phyloP scores from a whole-genome alignment of 2,113 vertebrate genomes.

The Scopus umbretta region DNA sequence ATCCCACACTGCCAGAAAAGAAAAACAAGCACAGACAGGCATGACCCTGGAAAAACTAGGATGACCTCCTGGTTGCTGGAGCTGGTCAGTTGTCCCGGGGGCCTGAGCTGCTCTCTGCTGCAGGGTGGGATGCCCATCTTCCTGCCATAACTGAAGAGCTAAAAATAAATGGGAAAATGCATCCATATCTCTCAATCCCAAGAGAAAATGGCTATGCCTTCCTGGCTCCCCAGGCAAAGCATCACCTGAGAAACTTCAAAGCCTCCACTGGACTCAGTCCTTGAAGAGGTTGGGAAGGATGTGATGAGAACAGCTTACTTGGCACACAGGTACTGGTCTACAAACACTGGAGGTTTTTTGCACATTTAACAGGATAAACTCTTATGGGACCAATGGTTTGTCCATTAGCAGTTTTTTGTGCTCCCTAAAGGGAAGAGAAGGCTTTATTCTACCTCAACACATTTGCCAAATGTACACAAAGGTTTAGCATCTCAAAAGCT shows the following conservation, averaged over 20 bases:
- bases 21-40: not conserved
- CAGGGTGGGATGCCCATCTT: not conserved
- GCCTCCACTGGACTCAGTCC: not conserved
- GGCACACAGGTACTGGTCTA: not conserved
- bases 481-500: not conserved
- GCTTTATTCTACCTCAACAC: not conserved
- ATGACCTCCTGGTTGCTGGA: not conserved
- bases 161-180: not conserved
- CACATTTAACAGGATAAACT: not conserved
- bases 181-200: not conserved
- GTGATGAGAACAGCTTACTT: not conserved
- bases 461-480: not conserved
- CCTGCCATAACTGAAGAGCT: not conserved
- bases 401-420: not conserved
- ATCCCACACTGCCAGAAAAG: not conserved
- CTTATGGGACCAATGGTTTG: not conserved
- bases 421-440: not conserved
- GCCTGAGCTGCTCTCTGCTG: not conserved
- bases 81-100: not conserved
- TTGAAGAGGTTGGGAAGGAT: not conserved
- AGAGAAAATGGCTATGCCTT: not conserved
- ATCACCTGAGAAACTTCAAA: not conserved
- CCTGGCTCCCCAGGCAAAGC: not conserved
- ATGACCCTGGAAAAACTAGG: not conserved
- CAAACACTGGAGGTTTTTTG: not conserved